phyloP scores from a whole-genome alignment of 2,888 invertebrate species.

The Gymnocheta viridis region DNA sequence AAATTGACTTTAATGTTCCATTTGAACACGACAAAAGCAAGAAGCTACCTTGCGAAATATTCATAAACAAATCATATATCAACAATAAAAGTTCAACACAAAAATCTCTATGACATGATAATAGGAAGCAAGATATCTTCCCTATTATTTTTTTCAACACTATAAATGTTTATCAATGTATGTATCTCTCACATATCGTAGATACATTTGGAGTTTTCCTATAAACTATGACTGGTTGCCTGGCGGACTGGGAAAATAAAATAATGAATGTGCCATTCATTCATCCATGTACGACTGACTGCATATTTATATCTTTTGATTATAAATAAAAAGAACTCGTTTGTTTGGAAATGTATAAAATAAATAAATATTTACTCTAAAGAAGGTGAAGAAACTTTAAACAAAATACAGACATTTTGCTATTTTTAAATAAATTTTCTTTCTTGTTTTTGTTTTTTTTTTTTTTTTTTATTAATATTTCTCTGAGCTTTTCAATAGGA shows the following conservation, averaged over 20 bases:
- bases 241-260: constrained; percentile 27
- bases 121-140: no score
- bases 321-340: neutral
- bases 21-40: no score
- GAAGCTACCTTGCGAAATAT: no score
- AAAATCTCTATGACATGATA: no score
- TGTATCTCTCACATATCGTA: neutral
- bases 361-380: constrained; percentile 24
- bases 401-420: constrained; percentile 16
- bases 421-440: constrained; percentile 7
- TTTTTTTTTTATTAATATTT: neutral
- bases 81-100: no score
- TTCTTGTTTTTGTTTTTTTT: neutral
- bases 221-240: neutral
- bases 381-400: constrained; percentile 6
- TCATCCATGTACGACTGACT: neutral
- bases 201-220: constrained; percentile 55
- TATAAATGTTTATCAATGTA: no score
- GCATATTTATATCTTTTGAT: neutral
- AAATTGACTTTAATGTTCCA: no score
- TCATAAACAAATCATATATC: no score
- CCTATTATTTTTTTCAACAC: no score
- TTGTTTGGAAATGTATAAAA: constrained; percentile 8
- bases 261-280: constrained; percentile 23
- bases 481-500: neutral